Evolutionary conservation across 2,113 vertebrate genomes (phyloP), one percentile per base, ranked within the genome.

Genomic region (Camarhynchus parvulus): DNA sequence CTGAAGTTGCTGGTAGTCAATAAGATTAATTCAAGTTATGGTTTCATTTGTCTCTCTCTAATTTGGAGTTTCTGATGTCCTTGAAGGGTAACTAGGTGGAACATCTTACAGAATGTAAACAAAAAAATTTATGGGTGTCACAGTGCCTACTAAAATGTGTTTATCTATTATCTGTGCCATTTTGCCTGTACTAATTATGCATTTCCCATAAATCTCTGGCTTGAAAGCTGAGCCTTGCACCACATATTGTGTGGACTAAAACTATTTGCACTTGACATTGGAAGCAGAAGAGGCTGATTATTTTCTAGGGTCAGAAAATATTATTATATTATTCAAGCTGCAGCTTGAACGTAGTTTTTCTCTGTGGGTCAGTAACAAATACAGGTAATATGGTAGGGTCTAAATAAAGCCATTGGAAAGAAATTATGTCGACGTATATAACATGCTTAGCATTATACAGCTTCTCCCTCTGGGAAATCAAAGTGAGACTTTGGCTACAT

Each of bases 341-440:
- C 12, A 56, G 5, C 10, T 12, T 50, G 20, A 88, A 66, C 15
- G 7, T 33, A 30, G 15, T 8, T 84, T 63, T 87, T 75, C 39
- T 75, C 16, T 56, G 21, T 9, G 9, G 7, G 35, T 63, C 49
- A 79, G 23, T 1, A 12, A 41, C 24, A 82, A 78, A 75, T 39
- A n/a, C 8, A 28, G 21, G 31, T 39, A 73, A 44, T 62, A 49
- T 1, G 0, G 2, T 3, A 59, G 31, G 7, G 2, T 17, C 73
- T 79, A 56, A 23, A 73, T 33, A 55, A 80, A 76, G 46, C 5
- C n/a, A 15, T 6, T 73, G 28, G 44, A 79, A 78, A 75, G 13
- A 85, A 79, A 56, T 63, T 56, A 35, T 2, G 0, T 15, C 27
- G 12, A 31, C 3, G 1, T 30, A 44, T 23, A 18, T 49, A 77